A percentile compares a stretch with the other conserved stretches of the same genome.
phyloP scores from a whole-genome alignment of 37 sponge, comb jelly and placozoan genomes.

The Ephydatia muelleri region DNA sequence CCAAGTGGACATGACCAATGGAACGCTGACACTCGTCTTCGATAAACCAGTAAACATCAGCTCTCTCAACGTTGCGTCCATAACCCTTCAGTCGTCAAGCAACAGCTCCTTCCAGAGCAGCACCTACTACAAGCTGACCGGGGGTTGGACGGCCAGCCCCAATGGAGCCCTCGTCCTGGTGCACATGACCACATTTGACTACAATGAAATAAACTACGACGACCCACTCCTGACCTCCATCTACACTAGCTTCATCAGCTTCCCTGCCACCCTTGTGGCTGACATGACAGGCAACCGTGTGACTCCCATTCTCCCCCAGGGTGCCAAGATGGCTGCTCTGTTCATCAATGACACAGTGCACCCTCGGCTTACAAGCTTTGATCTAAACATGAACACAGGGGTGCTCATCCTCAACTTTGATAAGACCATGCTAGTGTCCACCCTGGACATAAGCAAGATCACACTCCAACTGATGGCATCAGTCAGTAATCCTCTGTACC shows the following conservation, averaged over 20 bases:
- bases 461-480: constrained; percentile 52
- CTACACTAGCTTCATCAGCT: constrained; percentile 60
- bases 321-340: constrained; percentile 34
- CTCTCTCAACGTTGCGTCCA: constrained; percentile 45
- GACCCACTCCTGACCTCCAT: constrained; percentile 42
- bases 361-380: constrained; percentile 62
- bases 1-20: constrained; percentile 60
- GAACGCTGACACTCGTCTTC: constrained; percentile 57
- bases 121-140: constrained; percentile 53
- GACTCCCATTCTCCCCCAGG: constrained; percentile 9
- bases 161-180: constrained; percentile 62
- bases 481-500: constrained; percentile 41
- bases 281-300: constrained; percentile 82
- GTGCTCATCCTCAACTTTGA: constrained; percentile 58
- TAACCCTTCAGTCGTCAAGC: constrained; percentile 71
- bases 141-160: constrained; percentile 61
- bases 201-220: constrained; percentile 78
- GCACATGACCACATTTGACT: constrained; percentile 49
- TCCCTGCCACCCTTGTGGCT: constrained; percentile 46
- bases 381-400: constrained; percentile 77
- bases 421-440: constrained; percentile 73
- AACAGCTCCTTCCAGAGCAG: constrained; percentile 15
- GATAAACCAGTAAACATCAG: constrained; percentile 75
- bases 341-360: constrained; percentile 58
- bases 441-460: constrained; percentile 50